phyloP scores from a whole-genome alignment of 1,140 invertebrate species.

The Zaprionus capensis region DNA sequence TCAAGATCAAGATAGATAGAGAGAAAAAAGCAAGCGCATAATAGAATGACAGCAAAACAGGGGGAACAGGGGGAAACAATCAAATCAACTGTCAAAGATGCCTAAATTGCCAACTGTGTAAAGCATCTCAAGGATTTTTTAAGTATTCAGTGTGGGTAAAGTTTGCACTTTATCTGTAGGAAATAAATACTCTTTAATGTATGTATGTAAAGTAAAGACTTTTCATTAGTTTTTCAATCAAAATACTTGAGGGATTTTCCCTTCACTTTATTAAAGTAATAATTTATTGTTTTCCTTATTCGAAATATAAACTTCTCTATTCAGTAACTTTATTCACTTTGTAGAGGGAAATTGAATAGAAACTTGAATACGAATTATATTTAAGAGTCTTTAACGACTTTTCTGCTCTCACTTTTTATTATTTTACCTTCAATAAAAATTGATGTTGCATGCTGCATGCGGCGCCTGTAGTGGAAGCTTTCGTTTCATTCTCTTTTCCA shows the following conservation, averaged over 20 bases:
- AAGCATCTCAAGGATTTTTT: not conserved
- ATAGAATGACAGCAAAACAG: not conserved
- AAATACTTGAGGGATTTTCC: not conserved
- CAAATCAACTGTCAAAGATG: not conserved
- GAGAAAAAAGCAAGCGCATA: not conserved
- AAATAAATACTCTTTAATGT: not conserved
- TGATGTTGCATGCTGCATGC: constrained; percentile 28
- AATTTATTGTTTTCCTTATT: too few relatives aligned
- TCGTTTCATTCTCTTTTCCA: constrained; percentile 7
- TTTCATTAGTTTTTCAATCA: not conserved
- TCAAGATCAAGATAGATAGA: constrained; percentile 46
- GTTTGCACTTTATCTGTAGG: not conserved
- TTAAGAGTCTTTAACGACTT: not conserved
- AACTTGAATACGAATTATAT: not conserved
- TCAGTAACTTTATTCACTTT: too few relatives aligned
- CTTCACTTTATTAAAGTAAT: too few relatives aligned
- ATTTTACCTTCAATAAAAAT: not conserved
- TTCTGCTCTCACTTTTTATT: not conserved
- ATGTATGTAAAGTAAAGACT: not conserved
- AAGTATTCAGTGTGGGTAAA: not conserved
- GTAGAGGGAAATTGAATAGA: not conserved
- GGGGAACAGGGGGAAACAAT: not conserved
- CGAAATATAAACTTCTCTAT: too few relatives aligned
- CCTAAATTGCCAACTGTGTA: not conserved
- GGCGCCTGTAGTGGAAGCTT: constrained; percentile 21